Conservation (phyloP, 1,140 invertebrate species). For the Saccostrea glomerata region DNA sequence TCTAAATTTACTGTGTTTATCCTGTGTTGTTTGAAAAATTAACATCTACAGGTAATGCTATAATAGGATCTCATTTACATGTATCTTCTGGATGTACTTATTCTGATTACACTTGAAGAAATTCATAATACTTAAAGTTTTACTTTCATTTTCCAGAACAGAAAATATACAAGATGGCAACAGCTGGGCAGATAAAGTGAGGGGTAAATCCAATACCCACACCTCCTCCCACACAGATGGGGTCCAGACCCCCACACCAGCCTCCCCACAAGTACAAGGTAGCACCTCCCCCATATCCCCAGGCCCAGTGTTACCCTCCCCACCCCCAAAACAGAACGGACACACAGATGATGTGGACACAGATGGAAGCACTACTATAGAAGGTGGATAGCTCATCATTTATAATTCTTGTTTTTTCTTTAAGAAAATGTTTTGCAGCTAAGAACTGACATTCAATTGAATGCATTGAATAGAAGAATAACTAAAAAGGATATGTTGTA, state of each 20-base stretch:
- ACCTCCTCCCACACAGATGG: conserved; percentile 32
- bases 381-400: conserved; percentile 37
- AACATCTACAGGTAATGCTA: neutral
- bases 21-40: neutral
- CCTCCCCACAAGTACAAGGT: conserved; percentile 41
- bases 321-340: conserved; percentile 55
- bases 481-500: too few species aligned
- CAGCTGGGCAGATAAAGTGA: conserved; percentile 80
- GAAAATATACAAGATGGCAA: conserved; percentile 48
- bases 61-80: neutral
- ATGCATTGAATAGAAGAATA: neutral
- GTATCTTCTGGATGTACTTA: too few species aligned
- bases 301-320: conserved; percentile 58
- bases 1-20: neutral
- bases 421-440: too few species aligned
- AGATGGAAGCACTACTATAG: conserved; percentile 57
- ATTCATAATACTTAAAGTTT: neutral
- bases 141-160: neutral
- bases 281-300: conserved; percentile 48
- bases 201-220: conserved; percentile 66
- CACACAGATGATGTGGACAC: conserved; percentile 48
- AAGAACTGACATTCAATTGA: neutral
- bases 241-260: neutral
- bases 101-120: neutral
- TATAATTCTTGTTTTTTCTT: neutral